Conservation (phyloP, 2,888 invertebrate genomes). For the Altica lythri region DNA sequence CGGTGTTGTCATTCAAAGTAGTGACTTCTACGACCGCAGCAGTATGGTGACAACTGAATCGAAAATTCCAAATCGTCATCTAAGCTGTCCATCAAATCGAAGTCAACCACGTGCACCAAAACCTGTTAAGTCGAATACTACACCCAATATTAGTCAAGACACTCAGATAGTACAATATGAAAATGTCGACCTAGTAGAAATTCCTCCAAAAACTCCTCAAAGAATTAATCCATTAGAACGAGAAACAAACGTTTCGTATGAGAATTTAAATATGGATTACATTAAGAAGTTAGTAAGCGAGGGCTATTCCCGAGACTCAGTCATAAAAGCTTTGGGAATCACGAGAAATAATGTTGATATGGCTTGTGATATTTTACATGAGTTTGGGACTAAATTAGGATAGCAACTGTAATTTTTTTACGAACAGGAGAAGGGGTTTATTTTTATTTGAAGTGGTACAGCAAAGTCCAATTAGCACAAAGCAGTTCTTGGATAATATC, state of each 20-base stretch:
- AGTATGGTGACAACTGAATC: slow-evolving; percentile 39
- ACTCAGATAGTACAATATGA: slow-evolving; percentile 33
- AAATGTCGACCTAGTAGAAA: slow-evolving; percentile 38
- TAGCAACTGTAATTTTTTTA: slow-evolving; percentile 37
- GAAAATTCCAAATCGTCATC: slow-evolving; percentile 47
- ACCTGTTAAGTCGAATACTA: slow-evolving; percentile 62
- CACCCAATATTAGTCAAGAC: slow-evolving; percentile 61
- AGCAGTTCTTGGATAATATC: neutral
- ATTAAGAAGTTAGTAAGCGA: slow-evolving; percentile 86
- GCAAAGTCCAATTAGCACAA: no score
- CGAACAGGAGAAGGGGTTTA: no score
- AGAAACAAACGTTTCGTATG: slow-evolving; percentile 66
- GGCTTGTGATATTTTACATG: slow-evolving; percentile 75
- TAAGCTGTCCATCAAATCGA: slow-evolving; percentile 50
- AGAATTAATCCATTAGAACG: slow-evolving; percentile 52
- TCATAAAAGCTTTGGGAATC: slow-evolving; percentile 88
- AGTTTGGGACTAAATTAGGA: slow-evolving; percentile 49
- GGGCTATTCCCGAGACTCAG: slow-evolving; percentile 89
- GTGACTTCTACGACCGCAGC: slow-evolving; percentile 47
- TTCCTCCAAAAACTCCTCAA: slow-evolving; percentile 16
- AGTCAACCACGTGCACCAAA: slow-evolving; percentile 36
- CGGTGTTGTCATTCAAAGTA: slow-evolving; percentile 71
- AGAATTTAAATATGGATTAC: slow-evolving; percentile 89
- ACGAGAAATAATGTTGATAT: slow-evolving; percentile 92
- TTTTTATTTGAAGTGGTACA: slow-evolving; percentile 5